Conservation (phyloP, 2,888 invertebrate genomes). For the Sarcophaga caerulescens region DNA sequence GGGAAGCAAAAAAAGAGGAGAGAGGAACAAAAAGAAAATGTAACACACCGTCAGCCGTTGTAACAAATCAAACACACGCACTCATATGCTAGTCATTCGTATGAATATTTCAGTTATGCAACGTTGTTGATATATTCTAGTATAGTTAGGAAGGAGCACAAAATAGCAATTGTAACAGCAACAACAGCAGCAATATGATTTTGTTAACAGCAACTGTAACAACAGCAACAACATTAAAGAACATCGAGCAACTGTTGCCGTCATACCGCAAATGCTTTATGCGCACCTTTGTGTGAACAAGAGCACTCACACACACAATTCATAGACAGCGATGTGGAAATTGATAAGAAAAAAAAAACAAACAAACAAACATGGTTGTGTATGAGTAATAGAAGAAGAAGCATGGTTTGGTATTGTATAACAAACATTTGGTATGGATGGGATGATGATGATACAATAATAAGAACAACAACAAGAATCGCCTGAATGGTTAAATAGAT, state of each 20-base stretch:
- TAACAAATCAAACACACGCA: constrained; percentile 13
- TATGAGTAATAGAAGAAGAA: neutral
- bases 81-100: neutral
- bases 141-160: constrained; percentile 35
- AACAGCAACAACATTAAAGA: constrained; percentile 40
- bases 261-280: constrained; percentile 69
- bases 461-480: constrained; percentile 11
- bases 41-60: constrained; percentile 38
- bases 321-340: constrained; percentile 63
- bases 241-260: constrained; percentile 64
- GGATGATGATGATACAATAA: constrained; percentile 17
- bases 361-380: constrained; percentile 21
- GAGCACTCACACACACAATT: constrained; percentile 60
- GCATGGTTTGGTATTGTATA: constrained; percentile 50
- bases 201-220: constrained; percentile 54
- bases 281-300: constrained; percentile 68
- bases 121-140: neutral
- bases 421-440: constrained; percentile 57
- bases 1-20: neutral
- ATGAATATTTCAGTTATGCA: constrained; percentile 12
- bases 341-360: constrained; percentile 51
- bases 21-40: constrained; percentile 25
- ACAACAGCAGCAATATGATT: constrained; percentile 54
- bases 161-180: constrained; percentile 34
- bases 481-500: constrained; percentile 49